Base-by-base conservation (phyloP, 2,797 vertebrate species). In the Huso huso region DNA sequence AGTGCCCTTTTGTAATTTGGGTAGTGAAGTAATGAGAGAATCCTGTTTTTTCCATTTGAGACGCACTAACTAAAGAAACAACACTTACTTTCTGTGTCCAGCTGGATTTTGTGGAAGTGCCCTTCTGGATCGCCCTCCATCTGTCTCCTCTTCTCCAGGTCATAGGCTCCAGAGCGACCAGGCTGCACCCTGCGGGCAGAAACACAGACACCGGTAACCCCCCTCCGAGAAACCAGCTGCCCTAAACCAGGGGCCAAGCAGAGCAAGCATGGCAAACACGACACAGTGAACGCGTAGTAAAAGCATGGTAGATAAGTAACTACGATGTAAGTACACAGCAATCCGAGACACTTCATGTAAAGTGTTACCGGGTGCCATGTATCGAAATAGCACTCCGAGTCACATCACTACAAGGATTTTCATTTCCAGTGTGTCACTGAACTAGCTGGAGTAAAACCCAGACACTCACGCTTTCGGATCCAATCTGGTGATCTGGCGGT, bases 171-270 rank as follows among this genome's bases (percentile, higher is more conserved):
- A 48, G 71, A 76, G 68, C 72, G 82, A 68, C 70, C 80, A 55
- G 83, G 82, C 70, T 82, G 71, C 69, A 69, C 75, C 74, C 88
- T 93, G 73, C 8, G 79, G 74, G 77, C 79, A 78, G 69, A 81
- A 75, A 73, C 62, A 70, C 37, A 70, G 48, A 69, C 3, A 1
- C 65, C 61, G 60, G 58, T 15, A 67, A 64, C 51, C 61, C 55
- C 65, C 52, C 58, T 55, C 62, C 37, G 60, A 70, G 76, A 79
- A 69, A 76, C 64, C 73, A 75, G 75, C 74, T 70, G 57, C 68
- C 70, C 73, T 6, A 55, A 50, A 73, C 59, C 71, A 75, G 63
- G 74, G 67, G 66, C 58, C 70, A 77, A 51, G 67, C 59, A 61
- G 69, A 62, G 10, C 37, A 37, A 37, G 37, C 37, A 37, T 37